phyloP scores from a whole-genome alignment of 2,797 vertebrate genomes.

The Microctenopoma lineatum region DNA sequence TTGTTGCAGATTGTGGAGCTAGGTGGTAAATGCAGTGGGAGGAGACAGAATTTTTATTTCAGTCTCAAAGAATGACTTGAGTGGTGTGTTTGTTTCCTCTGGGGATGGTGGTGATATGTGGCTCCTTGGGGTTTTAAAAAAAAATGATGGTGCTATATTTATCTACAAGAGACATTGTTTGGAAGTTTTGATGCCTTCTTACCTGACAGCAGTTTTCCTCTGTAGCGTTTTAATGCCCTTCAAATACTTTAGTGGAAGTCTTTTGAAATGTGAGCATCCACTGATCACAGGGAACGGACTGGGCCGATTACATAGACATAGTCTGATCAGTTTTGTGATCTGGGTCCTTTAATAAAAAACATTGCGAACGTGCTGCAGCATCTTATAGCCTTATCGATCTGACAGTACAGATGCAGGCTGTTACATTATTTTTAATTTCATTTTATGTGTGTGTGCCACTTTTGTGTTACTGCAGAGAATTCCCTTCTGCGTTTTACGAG shows the following conservation, averaged over 20 bases:
- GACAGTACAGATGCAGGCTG: neutral
- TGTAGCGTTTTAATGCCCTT: slow-evolving; percentile 38
- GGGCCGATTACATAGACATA: neutral
- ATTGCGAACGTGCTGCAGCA: no score
- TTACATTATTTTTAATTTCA: neutral
- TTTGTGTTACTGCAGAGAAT: slow-evolving; percentile 82
- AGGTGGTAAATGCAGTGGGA: slow-evolving; percentile 73
- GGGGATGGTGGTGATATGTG: slow-evolving; percentile 50
- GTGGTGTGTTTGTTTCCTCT: slow-evolving; percentile 67
- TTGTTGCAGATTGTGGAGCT: slow-evolving; percentile 60
- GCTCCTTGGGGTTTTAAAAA: slow-evolving; percentile 59
- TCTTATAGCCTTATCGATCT: neutral
- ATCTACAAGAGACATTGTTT: slow-evolving; percentile 59
- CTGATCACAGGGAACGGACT: slow-evolving; percentile 17
- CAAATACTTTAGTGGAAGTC: slow-evolving; percentile 6
- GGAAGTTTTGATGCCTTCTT: slow-evolving; percentile 50
- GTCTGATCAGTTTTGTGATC: slow-evolving; percentile 1
- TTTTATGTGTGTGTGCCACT: neutral
- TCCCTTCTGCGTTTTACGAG: slow-evolving; percentile 94
- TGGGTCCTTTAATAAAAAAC: no score
- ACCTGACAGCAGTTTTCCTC: slow-evolving; percentile 48
- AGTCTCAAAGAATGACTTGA: slow-evolving; percentile 68
- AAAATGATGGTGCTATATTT: slow-evolving; percentile 68
- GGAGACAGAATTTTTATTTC: slow-evolving; percentile 72
- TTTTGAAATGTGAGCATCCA: slow-evolving; percentile 32